These are phyloP conservation scores for Tonatia bakeri DNA, from an alignment of 2,113 vertebrate species.

Conservation along the genomic window DNA sequence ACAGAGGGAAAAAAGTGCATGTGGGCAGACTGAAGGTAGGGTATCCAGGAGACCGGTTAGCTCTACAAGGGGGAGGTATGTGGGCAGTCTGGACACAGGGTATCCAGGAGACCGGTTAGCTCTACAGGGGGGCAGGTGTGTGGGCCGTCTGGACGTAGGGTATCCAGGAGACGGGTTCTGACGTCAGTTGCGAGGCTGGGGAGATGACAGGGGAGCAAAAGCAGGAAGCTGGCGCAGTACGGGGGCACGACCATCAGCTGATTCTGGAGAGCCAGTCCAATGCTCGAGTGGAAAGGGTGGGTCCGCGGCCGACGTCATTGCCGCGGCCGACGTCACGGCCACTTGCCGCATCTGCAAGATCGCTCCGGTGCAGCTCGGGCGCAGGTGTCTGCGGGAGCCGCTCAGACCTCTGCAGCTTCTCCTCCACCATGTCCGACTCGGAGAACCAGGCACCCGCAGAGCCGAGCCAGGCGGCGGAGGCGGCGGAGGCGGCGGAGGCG, in stretches of 20 bases:
- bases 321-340: slow-evolving; percentile 3
- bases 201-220: background rate
- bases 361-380: background rate
- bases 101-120: background rate
- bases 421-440: slow-evolving; percentile 25
- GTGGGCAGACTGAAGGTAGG: background rate
- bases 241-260: slow-evolving; percentile 22
- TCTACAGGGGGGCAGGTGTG: background rate
- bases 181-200: background rate
- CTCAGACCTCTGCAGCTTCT: background rate
- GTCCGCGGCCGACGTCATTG: background rate
- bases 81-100: background rate
- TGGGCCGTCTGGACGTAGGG: background rate
- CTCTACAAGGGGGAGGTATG: background rate
- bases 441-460: slow-evolving; percentile 28
- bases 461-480: background rate
- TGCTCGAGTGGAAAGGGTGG: background rate
- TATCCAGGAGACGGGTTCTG: background rate
- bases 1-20: no score
- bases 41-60: background rate
- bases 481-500: background rate
- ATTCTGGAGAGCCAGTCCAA: background rate
- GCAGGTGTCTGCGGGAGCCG: background rate
- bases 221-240: background rate
- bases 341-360: background rate